Conservation (phyloP, 2,888 invertebrate species). For the Gisinianus flammeolus region DNA sequence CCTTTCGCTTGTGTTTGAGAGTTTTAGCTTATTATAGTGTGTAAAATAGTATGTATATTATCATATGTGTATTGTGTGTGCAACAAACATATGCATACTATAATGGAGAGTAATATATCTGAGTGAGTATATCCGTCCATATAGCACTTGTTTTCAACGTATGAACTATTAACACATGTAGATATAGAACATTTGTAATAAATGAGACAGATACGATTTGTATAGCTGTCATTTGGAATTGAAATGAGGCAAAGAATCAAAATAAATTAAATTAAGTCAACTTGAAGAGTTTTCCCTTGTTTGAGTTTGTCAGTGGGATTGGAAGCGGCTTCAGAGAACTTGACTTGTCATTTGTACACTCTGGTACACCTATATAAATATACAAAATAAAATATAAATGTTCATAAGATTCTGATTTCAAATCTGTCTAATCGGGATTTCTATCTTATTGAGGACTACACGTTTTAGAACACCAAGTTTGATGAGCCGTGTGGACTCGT, state of each 20-base stretch:
- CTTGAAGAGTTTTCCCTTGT: neutral
- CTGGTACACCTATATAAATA: neutral
- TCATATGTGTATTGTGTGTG: too few species aligned
- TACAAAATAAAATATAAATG: neutral
- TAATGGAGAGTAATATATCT: too few species aligned
- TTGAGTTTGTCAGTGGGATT: neutral
- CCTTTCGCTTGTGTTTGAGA: too few species aligned
- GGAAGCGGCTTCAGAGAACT: neutral
- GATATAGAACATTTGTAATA: neutral
- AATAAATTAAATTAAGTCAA: slow-evolving; percentile 28
- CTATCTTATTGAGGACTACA: too few species aligned
- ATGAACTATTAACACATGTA: neutral
- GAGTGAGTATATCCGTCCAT: too few species aligned
- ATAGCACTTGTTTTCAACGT: too few species aligned
- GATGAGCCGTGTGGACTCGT: too few species aligned
- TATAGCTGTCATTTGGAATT: slow-evolving; percentile 25
- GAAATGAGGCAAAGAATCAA: slow-evolving; percentile 27
- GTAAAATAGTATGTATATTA: too few species aligned
- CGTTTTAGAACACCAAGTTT: too few species aligned
- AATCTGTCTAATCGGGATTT: too few species aligned
- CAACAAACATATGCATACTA: too few species aligned
- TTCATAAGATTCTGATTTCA: neutral
- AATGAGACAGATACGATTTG: slow-evolving; percentile 23
- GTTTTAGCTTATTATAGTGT: too few species aligned
- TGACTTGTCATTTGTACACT: neutral